phyloP scores from a whole-genome alignment of 2,888 invertebrate genomes.

The Melanotus villosus region DNA sequence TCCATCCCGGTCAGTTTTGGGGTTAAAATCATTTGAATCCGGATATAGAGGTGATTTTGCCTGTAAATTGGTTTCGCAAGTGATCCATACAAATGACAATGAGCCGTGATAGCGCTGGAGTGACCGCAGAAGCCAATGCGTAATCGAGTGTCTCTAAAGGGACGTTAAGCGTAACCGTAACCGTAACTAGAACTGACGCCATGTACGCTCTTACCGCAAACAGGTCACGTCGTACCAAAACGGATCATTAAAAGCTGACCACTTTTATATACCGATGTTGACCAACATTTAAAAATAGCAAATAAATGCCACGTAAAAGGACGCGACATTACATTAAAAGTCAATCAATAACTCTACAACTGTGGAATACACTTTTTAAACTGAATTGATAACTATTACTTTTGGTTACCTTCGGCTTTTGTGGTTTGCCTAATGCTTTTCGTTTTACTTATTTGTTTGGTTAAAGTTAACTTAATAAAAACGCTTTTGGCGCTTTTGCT shows the following conservation, averaged over 20 bases:
- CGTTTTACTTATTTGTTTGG: too few relatives aligned
- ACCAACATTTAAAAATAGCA: slow-evolving; percentile 16
- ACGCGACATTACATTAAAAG: not conserved
- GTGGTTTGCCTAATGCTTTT: too few relatives aligned
- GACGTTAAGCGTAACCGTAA: slow-evolving; percentile 17
- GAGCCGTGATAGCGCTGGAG: slow-evolving; percentile 8
- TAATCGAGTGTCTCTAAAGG: slow-evolving; percentile 20
- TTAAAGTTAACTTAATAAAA: too few relatives aligned
- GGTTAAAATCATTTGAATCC: not conserved
- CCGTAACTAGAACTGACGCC: slow-evolving; percentile 19
- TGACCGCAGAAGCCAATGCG: slow-evolving; percentile 7
- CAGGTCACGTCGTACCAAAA: slow-evolving; percentile 1
- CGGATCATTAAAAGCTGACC: slow-evolving; percentile 11
- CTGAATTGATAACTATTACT: too few relatives aligned
- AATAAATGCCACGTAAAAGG: not conserved
- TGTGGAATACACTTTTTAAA: too few relatives aligned
- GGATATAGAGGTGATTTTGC: not conserved
- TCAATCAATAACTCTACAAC: too few relatives aligned
- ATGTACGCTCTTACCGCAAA: slow-evolving; percentile 5
- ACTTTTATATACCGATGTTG: slow-evolving; percentile 3
- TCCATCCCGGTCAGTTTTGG: not conserved
- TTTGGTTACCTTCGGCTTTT: too few relatives aligned
- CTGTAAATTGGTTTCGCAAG: slow-evolving; percentile 7
- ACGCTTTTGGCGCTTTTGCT: too few relatives aligned
- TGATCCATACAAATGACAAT: slow-evolving; percentile 26